Evolutionary conservation across 2,113 vertebrate species (phyloP).

Genomic region (Mola mola): DNA sequence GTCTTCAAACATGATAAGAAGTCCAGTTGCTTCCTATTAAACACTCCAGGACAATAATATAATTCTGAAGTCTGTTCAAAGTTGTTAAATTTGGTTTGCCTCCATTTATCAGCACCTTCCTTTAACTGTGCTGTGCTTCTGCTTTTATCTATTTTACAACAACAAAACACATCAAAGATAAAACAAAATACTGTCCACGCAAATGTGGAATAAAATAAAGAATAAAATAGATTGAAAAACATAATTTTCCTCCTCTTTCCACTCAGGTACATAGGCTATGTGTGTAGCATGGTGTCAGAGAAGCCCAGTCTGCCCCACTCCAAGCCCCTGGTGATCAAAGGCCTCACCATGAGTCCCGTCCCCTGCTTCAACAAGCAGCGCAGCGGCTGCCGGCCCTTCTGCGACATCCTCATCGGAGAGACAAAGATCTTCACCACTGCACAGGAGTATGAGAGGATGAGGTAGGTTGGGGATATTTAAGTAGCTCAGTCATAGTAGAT

Average conservation of each 20-base stretch:
- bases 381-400: slow-evolving; percentile 96
- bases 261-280: slow-evolving; percentile 94
- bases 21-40: too few species aligned
- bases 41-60: too few species aligned
- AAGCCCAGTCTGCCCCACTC: slow-evolving; percentile 93
- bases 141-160: too few species aligned
- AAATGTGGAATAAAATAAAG: too few species aligned
- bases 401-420: slow-evolving; percentile 95
- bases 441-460: slow-evolving; percentile 97
- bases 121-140: not conserved
- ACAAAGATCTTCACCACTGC: slow-evolving; percentile 95
- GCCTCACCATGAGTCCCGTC: slow-evolving; percentile 90
- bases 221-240: too few species aligned
- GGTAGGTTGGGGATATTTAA: slow-evolving; percentile 78
- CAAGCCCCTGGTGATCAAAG: slow-evolving; percentile 91
- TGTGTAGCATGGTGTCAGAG: slow-evolving; percentile 96
- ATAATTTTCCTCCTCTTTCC: not conserved
- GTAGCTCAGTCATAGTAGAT: too few species aligned
- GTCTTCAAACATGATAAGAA: too few species aligned
- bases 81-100: too few species aligned
- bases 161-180: too few species aligned
- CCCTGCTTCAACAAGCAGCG: slow-evolving; percentile 99
- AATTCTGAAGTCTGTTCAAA: too few species aligned
- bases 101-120: too few species aligned
- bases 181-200: too few species aligned